These are phyloP conservation scores for Bradypus variegatus DNA, from an alignment of 2,797 vertebrate species.

Conservation along the genomic window DNA sequence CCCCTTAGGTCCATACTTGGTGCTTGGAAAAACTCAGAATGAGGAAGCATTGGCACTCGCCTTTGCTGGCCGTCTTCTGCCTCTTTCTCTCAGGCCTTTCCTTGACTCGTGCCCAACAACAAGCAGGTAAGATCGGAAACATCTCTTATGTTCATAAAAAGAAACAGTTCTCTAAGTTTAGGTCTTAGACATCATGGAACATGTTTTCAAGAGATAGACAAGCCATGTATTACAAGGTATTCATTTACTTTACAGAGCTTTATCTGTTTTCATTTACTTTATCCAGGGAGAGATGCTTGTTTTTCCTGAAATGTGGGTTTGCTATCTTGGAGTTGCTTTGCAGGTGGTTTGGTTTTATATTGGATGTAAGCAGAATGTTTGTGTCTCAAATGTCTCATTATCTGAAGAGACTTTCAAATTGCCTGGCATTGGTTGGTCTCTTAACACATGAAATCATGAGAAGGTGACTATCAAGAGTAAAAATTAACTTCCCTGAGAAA, in stretches of 20 bases:
- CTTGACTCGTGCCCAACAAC: slow-evolving; percentile 74
- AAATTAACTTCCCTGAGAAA: background rate
- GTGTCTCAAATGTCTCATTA: background rate
- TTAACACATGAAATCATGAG: background rate
- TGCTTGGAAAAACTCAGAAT: slow-evolving; percentile 77
- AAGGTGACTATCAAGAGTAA: background rate
- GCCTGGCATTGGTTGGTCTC: background rate
- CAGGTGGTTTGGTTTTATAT: background rate
- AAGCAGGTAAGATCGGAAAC: slow-evolving; percentile 69
- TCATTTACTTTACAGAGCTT: accelerated
- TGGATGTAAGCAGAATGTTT: background rate
- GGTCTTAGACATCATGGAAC: background rate
- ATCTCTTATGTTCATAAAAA: background rate
- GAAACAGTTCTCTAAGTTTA: background rate
- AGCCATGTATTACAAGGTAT: accelerated
- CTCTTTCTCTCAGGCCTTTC: slow-evolving; percentile 78
- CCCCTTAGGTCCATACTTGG: slow-evolving; percentile 71
- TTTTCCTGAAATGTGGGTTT: background rate
- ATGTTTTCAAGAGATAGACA: background rate
- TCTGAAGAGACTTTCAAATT: background rate
- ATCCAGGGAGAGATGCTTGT: too few relatives aligned
- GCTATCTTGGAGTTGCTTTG: background rate
- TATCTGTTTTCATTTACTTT: background rate
- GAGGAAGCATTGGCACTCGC: slow-evolving; percentile 78
- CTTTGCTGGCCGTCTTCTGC: slow-evolving; percentile 74